Conservation (phyloP, 2,113 vertebrate genomes). For the Proteles cristata region DNA sequence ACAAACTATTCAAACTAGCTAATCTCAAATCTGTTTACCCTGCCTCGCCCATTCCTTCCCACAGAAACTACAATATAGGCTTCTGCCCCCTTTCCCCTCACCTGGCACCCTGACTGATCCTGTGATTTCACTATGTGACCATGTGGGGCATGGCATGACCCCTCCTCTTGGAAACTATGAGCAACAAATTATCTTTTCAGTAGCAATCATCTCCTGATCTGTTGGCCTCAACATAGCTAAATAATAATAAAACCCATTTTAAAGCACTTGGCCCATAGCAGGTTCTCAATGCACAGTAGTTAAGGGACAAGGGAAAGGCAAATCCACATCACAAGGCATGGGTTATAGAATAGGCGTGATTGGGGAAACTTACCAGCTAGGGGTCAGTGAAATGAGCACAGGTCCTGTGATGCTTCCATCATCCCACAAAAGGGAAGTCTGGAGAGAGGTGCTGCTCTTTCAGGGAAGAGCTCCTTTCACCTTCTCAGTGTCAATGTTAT, state of each 20-base stretch:
- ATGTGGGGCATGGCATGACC: not conserved
- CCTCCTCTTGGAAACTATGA: not conserved
- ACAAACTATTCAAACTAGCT: not conserved
- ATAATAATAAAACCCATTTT: not conserved
- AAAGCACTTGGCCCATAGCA: not conserved
- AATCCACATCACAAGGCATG: not conserved
- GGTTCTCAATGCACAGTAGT: not conserved
- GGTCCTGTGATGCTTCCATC: not conserved
- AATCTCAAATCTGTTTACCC: not conserved
- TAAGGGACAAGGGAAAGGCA: not conserved
- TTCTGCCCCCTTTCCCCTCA: not conserved
- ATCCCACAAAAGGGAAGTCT: not conserved
- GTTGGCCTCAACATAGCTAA: not conserved
- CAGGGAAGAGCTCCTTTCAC: not conserved
- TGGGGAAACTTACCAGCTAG: not conserved
- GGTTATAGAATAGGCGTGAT: not conserved
- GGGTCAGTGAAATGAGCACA: not conserved
- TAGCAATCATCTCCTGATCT: not conserved
- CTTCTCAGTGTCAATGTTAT: not conserved
- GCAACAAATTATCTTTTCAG: conserved; percentile 27
- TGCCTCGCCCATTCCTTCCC: not conserved
- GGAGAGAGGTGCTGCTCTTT: not conserved
- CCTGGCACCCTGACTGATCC: not conserved
- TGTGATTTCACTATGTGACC: not conserved
- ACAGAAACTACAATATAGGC: not conserved